phyloP scores from a whole-genome alignment of 2,888 invertebrate species.

The Diabrotica balteata region DNA sequence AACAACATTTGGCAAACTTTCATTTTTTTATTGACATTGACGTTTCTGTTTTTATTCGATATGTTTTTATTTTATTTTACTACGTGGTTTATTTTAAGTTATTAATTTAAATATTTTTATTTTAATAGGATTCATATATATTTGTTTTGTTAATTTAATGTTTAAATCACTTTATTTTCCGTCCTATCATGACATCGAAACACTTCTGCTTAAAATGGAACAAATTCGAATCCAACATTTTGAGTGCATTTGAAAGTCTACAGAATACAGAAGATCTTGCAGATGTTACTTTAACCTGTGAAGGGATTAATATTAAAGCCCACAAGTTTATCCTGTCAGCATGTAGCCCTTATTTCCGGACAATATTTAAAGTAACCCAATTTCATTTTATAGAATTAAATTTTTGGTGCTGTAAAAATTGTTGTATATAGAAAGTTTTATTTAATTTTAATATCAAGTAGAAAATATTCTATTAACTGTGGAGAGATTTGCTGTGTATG shows the following conservation, averaged over 20 bases:
- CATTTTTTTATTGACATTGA: conserved; percentile 30
- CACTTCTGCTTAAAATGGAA: conserved; percentile 80
- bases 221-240: conserved; percentile 75
- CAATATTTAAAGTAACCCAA: conserved; percentile 71
- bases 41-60: conserved; percentile 35
- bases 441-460: too few relatives aligned
- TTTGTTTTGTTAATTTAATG: conserved; percentile 25
- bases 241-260: conserved; percentile 73
- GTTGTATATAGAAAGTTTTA: neutral
- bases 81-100: conserved; percentile 44
- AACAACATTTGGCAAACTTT: conserved; percentile 14
- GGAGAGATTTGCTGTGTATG: too few relatives aligned
- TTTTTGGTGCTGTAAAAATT: conserved; percentile 2
- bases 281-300: conserved; percentile 77
- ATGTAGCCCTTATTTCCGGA: conserved; percentile 78
- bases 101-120: conserved; percentile 19
- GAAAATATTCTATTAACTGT: too few relatives aligned
- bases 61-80: conserved; percentile 46
- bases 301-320: conserved; percentile 75
- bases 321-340: conserved; percentile 79
- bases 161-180: conserved; percentile 10
- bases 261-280: conserved; percentile 75
- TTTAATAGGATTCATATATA: conserved; percentile 1
- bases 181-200: conserved; percentile 57
- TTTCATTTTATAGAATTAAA: conserved; percentile 19